A percentile compares a stretch with the other conserved stretches of the same genome.
Evolutionary conservation across 1,140 invertebrate species (phyloP).

Genomic region (Charaxes varanes): DNA sequence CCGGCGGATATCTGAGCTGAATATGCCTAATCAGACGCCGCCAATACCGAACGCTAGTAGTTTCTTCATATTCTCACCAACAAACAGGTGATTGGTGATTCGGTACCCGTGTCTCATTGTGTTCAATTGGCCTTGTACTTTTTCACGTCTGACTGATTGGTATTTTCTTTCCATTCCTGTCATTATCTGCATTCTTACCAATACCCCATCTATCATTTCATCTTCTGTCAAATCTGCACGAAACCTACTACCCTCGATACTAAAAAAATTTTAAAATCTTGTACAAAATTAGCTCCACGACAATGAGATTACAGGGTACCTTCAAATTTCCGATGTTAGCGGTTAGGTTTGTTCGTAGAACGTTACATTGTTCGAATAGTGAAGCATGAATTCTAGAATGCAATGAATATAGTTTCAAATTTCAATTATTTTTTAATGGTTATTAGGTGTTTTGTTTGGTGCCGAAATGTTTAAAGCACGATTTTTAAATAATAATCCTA

Average conservation of each 20-base stretch:
- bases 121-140: conserved; percentile 40
- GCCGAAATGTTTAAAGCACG: too few species aligned
- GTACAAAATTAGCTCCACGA: conserved; percentile 20
- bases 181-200: conserved; percentile 30
- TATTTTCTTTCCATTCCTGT: conserved; percentile 17
- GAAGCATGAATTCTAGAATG: conserved; percentile 19
- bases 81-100: conserved; percentile 86
- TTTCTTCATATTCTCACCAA: conserved; percentile 97
- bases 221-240: not conserved
- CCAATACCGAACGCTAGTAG: conserved; percentile 96
- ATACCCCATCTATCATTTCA: conserved; percentile 11
- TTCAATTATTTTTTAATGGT: too few species aligned
- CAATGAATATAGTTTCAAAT: too few species aligned
- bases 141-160: conserved; percentile 27
- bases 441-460: conserved; percentile 2
- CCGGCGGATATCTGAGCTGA: conserved; percentile 93
- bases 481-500: too few species aligned
- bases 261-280: too few species aligned
- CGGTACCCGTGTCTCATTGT: conserved; percentile 68
- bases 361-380: conserved; percentile 17
- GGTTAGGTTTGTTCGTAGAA: conserved; percentile 42
- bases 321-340: conserved; percentile 41
- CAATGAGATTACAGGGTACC: conserved; percentile 66
- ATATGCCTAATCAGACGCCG: conserved; percentile 88
- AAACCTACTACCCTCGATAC: too few species aligned